phyloP scores from a whole-genome alignment of 2,113 vertebrate species.

The Dasyprocta punctata region DNA sequence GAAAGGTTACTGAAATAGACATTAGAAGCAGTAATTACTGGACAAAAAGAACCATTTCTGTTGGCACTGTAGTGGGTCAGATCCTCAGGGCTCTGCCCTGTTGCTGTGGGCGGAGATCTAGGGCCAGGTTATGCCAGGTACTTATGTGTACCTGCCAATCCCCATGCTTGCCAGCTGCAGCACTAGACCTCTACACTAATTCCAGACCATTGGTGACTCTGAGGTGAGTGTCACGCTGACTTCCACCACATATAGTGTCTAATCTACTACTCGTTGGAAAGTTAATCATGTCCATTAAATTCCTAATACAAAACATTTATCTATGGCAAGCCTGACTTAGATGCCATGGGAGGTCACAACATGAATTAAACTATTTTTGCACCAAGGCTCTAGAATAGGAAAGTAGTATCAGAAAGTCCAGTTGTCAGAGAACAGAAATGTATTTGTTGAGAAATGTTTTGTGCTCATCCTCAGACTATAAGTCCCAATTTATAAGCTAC shows the following conservation, averaged over 20 bases:
- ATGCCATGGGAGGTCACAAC: background rate
- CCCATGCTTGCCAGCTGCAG: background rate
- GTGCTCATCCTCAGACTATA: background rate
- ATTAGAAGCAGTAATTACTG: background rate
- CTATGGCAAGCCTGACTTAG: background rate
- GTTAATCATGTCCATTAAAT: background rate
- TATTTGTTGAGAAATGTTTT: background rate
- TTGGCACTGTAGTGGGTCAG: background rate
- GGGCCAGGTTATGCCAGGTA: background rate
- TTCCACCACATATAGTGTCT: background rate
- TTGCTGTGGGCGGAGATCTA: background rate
- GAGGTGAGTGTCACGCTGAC: background rate
- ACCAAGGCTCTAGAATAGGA: background rate
- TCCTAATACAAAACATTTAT: background rate
- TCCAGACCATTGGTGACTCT: background rate
- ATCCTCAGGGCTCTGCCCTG: background rate
- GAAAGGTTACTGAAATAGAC: background rate
- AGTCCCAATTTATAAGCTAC: too few species aligned
- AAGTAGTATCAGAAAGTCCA: background rate
- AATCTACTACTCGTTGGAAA: background rate
- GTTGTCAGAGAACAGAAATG: background rate
- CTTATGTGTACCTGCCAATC: background rate
- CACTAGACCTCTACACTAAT: background rate
- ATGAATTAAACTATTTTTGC: background rate
- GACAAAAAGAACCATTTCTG: background rate